These are phyloP conservation scores for Chaenogobius annularis DNA, from an alignment of 2,113 vertebrate species.

Conservation along the genomic window DNA sequence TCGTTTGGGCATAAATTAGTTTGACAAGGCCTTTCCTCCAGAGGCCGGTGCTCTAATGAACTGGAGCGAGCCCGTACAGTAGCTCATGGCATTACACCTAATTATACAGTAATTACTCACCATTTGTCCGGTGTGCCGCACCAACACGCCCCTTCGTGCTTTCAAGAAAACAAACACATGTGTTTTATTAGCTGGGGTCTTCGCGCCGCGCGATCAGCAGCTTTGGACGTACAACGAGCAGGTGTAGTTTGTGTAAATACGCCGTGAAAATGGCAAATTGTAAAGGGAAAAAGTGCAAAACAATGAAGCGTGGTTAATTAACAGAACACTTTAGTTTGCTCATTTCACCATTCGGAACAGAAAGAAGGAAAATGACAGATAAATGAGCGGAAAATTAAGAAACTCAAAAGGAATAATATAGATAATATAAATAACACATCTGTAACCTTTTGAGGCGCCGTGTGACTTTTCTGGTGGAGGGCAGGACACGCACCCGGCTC, in stretches of 20 bases:
- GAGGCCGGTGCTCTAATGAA: constrained; percentile 45
- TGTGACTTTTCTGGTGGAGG: too few species aligned
- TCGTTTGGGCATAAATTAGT: constrained; percentile 42
- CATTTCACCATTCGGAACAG: too few species aligned
- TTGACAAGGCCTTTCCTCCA: constrained; percentile 29
- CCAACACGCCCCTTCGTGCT: not conserved
- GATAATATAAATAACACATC: too few species aligned
- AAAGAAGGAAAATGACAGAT: not conserved
- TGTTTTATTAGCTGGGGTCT: not conserved
- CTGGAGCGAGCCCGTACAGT: constrained; percentile 27
- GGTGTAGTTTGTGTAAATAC: not conserved
- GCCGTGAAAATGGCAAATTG: not conserved
- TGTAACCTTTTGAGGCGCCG: too few species aligned
- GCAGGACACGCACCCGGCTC: too few species aligned
- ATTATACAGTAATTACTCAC: constrained; percentile 37
- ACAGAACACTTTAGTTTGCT: not conserved
- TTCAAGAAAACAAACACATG: not conserved
- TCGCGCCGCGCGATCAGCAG: not conserved
- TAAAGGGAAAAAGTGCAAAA: not conserved
- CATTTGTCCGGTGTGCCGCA: not conserved
- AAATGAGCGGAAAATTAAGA: not conserved
- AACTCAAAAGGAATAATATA: too few species aligned
- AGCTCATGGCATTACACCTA: constrained; percentile 30
- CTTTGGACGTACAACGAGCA: not conserved
- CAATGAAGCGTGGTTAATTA: not conserved